phyloP scores from a whole-genome alignment of 2,888 invertebrate genomes.

The Drosophila limbata region DNA sequence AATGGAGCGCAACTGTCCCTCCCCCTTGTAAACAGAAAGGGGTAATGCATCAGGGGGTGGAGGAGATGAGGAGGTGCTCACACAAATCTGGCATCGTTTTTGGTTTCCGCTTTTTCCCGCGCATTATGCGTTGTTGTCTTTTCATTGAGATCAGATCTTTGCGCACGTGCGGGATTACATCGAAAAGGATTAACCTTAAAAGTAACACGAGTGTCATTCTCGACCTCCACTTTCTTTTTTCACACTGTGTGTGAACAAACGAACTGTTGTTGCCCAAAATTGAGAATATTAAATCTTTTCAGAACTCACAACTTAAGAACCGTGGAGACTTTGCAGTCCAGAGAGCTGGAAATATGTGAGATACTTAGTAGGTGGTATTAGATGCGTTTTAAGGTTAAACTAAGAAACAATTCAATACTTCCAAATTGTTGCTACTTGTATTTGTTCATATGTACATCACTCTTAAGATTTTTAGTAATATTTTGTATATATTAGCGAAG shows the following conservation, averaged over 20 bases:
- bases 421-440: too few relatives aligned
- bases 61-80: constrained; percentile 8
- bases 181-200: constrained; percentile 66
- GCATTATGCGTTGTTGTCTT: constrained; percentile 2
- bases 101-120: constrained; percentile 47
- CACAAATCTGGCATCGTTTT: constrained; percentile 57
- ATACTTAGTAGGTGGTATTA: background rate
- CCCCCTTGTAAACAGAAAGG: constrained; percentile 28
- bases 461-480: too few relatives aligned
- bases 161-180: constrained; percentile 67
- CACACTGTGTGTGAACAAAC: constrained; percentile 14
- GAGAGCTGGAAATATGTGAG: background rate
- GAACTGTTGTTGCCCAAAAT: constrained; percentile 6
- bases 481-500: too few relatives aligned
- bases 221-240: constrained; percentile 5
- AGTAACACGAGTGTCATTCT: constrained; percentile 38
- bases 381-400: background rate
- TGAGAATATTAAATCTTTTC: background rate
- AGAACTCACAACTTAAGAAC: background rate
- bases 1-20: constrained; percentile 69
- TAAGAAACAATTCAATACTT: too few relatives aligned
- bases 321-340: background rate
- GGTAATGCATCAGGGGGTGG: constrained; percentile 25
- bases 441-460: too few relatives aligned
- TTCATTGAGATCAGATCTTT: constrained; percentile 19